phyloP scores from a whole-genome alignment of 2,888 invertebrate genomes.

The Tanytarsus gracilentus region DNA sequence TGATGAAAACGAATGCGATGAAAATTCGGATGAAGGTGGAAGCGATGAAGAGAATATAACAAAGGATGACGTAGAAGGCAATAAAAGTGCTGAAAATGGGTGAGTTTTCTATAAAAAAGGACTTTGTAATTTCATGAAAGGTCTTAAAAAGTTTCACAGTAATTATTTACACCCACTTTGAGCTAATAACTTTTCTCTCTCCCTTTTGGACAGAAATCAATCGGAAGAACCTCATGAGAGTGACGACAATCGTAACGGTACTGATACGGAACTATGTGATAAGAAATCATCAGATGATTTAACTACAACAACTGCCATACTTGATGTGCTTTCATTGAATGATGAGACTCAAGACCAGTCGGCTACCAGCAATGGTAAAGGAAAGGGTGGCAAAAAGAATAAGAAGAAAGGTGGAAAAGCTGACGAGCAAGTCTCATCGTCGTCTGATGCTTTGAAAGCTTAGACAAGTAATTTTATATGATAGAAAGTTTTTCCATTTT shows the following conservation, averaged over 20 bases:
- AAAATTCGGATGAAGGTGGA: too few species aligned
- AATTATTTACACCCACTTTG: too few species aligned
- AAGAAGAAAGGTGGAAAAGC: neutral
- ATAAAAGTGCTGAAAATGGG: too few species aligned
- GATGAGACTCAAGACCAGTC: conserved; percentile 1
- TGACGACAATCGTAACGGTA: conserved; percentile 6
- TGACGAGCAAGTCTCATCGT: neutral
- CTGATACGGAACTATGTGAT: conserved; percentile 15
- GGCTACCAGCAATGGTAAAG: conserved; percentile 13
- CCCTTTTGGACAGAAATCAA: too few species aligned
- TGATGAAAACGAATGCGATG: conserved; percentile 2
- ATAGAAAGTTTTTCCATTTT: conserved; percentile 6
- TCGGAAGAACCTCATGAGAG: neutral
- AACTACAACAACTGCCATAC: conserved; percentile 2
- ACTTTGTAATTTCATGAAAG: too few species aligned
- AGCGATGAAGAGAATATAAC: too few species aligned
- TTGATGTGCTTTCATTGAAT: conserved; percentile 15
- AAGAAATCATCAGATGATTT: conserved; percentile 1
- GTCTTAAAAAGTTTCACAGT: too few species aligned
- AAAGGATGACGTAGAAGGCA: too few species aligned
- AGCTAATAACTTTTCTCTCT: too few species aligned
- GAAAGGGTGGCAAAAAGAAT: neutral
- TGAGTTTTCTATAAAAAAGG: too few species aligned
- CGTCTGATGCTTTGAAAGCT: conserved; percentile 1
- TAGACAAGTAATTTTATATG: neutral